Conservation (phyloP, 2,888 invertebrate genomes). For the Xestoiulus laeticollis region DNA sequence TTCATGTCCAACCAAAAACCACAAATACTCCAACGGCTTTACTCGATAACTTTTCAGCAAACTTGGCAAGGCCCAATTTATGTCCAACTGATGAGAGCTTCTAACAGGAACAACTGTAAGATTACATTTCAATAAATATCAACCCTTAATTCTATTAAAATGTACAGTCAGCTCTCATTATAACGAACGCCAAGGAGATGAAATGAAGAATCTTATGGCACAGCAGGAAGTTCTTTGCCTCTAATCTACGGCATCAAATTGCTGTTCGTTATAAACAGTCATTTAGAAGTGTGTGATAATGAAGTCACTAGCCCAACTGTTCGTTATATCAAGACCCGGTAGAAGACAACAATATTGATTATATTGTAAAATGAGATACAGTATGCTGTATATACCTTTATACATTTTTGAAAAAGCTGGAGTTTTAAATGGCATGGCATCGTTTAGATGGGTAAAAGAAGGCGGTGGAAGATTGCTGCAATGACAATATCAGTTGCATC, state of each 20-base stretch:
- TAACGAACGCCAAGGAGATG: too few relatives aligned
- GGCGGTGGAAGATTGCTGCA: conserved; percentile 52
- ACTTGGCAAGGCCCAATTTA: conserved; percentile 75
- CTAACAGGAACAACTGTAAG: conserved; percentile 74
- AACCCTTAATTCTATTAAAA: background rate
- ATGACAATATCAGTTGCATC: background rate
- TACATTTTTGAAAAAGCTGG: conserved; percentile 67
- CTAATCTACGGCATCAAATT: too few relatives aligned
- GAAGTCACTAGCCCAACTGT: too few relatives aligned
- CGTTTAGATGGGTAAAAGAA: conserved; percentile 62
- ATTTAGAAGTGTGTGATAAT: too few relatives aligned
- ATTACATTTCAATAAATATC: conserved; percentile 16
- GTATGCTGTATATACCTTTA: conserved; percentile 35
- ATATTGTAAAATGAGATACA: conserved; percentile 2
- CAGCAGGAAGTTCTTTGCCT: too few relatives aligned
- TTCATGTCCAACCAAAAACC: conserved; percentile 84
- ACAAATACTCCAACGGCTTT: conserved; percentile 80
- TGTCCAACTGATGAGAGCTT: conserved; percentile 73
- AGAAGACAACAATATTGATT: background rate
- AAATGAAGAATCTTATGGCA: too few relatives aligned
- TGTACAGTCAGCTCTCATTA: too few relatives aligned
- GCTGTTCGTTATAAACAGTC: too few relatives aligned
- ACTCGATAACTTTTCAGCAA: conserved; percentile 74
- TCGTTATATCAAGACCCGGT: too few relatives aligned
- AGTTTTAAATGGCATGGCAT: conserved; percentile 69